These are phyloP conservation scores for Chloropsis hardwickii DNA, from an alignment of 2,113 vertebrate species.

Conservation along the genomic window DNA sequence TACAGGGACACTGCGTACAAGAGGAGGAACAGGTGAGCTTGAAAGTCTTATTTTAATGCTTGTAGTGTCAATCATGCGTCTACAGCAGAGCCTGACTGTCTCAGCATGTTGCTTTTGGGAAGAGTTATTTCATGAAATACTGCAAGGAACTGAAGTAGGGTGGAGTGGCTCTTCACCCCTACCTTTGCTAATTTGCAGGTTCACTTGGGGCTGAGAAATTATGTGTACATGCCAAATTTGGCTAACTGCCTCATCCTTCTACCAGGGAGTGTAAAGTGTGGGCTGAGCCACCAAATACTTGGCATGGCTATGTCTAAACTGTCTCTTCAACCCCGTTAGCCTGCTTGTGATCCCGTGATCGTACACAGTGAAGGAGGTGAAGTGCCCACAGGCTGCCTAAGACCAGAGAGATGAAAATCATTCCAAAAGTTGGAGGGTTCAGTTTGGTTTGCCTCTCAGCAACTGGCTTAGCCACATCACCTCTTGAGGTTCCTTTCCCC, in stretches of 20 bases:
- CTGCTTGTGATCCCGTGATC: not conserved
- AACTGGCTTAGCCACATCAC: not conserved
- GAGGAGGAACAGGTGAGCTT: constrained; percentile 87
- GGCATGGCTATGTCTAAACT: not conserved
- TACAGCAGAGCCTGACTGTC: not conserved
- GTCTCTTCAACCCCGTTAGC: not conserved
- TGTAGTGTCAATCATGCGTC: fast-evolving
- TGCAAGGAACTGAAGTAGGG: not conserved
- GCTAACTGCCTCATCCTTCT: not conserved
- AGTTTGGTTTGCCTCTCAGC: not conserved
- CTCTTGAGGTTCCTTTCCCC: not conserved
- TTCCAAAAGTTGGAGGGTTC: not conserved
- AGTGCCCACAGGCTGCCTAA: fast-evolving
- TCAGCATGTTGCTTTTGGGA: not conserved
- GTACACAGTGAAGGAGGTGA: not conserved
- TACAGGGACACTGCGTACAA: constrained; percentile 87
- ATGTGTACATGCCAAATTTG: not conserved
- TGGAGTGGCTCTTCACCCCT: not conserved
- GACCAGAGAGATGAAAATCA: not conserved
- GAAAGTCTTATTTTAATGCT: not conserved
- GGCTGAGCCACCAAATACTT: not conserved
- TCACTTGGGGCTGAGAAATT: not conserved
- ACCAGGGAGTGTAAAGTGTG: not conserved
- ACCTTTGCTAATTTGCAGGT: not conserved
- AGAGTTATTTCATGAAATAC: not conserved